Conservation (phyloP, 2,113 vertebrate species). For the Neogale vison region DNA sequence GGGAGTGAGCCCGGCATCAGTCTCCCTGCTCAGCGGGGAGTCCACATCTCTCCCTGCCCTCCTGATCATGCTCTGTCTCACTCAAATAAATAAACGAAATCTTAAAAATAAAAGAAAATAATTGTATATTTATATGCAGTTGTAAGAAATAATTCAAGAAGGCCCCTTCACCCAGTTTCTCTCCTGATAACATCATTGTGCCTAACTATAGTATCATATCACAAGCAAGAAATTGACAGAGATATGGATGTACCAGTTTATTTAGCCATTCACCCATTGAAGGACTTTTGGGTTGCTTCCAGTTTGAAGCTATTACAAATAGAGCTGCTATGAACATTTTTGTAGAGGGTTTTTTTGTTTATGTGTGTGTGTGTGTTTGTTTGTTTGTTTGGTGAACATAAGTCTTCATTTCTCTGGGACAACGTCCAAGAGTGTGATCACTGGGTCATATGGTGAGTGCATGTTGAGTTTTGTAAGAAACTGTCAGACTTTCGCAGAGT, state of each 20-base stretch:
- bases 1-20: too few relatives aligned
- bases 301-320: neutral
- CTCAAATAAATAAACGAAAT: too few relatives aligned
- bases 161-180: neutral
- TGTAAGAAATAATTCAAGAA: neutral
- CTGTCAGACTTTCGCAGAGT: neutral
- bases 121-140: neutral
- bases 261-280: neutral
- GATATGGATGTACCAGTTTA: neutral
- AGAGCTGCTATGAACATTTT: neutral
- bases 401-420: slow-evolving; percentile 18
- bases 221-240: neutral
- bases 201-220: neutral
- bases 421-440: neutral
- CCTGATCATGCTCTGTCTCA: too few relatives aligned
- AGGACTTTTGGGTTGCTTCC: neutral
- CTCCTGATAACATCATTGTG: neutral
- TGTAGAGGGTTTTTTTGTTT: neutral
- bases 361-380: neutral
- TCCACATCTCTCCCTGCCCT: too few relatives aligned
- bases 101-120: neutral
- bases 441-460: neutral
- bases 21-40: too few relatives aligned
- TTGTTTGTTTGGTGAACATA: neutral
- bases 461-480: neutral